Evolutionary conservation across 1,140 invertebrate species (phyloP).

Genomic region (Ceratitis capitata): DNA sequence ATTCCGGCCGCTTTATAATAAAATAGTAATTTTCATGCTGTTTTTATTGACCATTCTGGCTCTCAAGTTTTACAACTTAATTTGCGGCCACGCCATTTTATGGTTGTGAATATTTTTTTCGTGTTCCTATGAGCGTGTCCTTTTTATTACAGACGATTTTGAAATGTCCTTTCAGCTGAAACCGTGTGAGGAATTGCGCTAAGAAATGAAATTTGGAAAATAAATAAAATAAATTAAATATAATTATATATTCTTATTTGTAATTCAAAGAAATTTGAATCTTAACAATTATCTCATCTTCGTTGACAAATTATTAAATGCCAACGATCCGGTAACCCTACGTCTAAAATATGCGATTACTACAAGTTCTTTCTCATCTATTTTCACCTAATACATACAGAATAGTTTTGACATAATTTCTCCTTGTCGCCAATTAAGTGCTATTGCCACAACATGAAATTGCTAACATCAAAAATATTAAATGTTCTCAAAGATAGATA

Average conservation of each 20-base stretch:
- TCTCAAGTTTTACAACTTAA: constrained; percentile 2
- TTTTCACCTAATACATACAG: not conserved
- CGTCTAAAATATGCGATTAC: too few species aligned
- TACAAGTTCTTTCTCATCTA: not conserved
- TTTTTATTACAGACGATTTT: not conserved
- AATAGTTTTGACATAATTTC: constrained; percentile 4
- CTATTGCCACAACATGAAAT: not conserved
- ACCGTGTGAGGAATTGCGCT: too few species aligned
- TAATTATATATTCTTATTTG: too few species aligned
- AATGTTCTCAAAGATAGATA: not conserved
- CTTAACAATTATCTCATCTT: too few species aligned
- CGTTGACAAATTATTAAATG: too few species aligned
- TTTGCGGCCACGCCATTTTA: not conserved
- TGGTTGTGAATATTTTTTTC: too few species aligned
- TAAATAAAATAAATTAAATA: too few species aligned
- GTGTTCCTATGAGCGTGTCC: not conserved
- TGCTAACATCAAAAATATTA: not conserved
- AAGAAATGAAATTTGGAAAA: too few species aligned
- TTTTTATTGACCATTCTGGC: not conserved
- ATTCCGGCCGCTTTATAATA: not conserved
- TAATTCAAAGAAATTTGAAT: too few species aligned
- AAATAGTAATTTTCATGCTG: constrained; percentile 7
- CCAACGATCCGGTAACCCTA: too few species aligned
- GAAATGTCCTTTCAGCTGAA: too few species aligned
- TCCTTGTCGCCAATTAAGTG: not conserved